Evolutionary conservation across 2,888 invertebrate genomes (phyloP).

Genomic region (Cryptocheilus praepositus): DNA sequence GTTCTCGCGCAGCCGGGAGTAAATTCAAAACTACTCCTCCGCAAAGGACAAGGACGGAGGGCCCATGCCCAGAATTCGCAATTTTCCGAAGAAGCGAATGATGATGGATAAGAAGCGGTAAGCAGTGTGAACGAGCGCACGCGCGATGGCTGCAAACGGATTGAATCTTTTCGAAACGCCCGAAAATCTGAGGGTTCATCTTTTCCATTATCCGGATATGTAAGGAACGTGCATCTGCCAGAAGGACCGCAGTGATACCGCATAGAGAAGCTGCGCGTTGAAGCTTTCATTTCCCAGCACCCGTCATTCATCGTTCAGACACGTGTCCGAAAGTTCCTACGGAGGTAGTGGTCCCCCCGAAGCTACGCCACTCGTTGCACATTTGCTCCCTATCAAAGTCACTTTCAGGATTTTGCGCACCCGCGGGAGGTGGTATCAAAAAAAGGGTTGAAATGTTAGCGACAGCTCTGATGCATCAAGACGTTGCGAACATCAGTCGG

Average conservation of each 20-base stretch:
- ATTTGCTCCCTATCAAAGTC: too few relatives aligned
- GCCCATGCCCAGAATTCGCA: slow-evolving; percentile 53
- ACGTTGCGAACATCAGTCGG: too few relatives aligned
- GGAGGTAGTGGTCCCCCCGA: neutral
- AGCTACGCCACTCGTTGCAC: neutral
- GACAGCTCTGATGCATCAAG: too few relatives aligned
- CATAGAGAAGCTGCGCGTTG: too few relatives aligned
- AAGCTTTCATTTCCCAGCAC: neutral
- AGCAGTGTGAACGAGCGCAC: slow-evolving; percentile 8
- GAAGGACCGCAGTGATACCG: neutral
- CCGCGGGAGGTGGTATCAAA: too few relatives aligned
- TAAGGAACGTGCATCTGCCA: neutral
- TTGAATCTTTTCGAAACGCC: too few relatives aligned
- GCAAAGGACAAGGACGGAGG: slow-evolving; percentile 32
- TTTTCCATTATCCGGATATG: slow-evolving; percentile 4
- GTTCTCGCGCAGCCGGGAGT: slow-evolving; percentile 37
- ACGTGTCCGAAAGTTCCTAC: neutral
- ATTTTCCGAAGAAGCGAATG: slow-evolving; percentile 7
- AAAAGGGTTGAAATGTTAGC: too few relatives aligned
- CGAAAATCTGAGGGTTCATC: neutral
- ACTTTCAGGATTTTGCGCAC: too few relatives aligned
- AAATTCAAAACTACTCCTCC: slow-evolving; percentile 56
- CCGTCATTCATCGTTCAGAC: slow-evolving; percentile 1
- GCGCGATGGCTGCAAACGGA: neutral
- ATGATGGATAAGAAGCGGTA: neutral